Base-by-base conservation (phyloP, 2,797 vertebrate genomes). In the Oreochromis grahami region DNA sequence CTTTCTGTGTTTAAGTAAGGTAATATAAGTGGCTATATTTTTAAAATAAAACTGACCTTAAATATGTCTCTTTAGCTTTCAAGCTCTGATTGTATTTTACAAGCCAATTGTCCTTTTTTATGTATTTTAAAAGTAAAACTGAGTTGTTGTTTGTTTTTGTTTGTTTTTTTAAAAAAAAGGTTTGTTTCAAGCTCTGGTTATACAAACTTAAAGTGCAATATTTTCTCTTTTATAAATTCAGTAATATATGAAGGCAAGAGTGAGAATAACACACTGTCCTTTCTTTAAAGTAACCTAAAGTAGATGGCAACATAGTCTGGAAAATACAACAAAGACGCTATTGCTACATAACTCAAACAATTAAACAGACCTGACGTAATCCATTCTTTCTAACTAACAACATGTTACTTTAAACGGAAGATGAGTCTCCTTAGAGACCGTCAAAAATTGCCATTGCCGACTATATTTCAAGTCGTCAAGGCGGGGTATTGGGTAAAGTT, bases 381-480 rank as follows among this genome's bases (percentile, higher is more conserved):
- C 4, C 3, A 26, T 3, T 43, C 13, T 3, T n/a, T 11, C 1
- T 17, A 10, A 10, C 9, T 10, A 10, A 17, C 1, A 56, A 29
- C 1, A 15, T 1, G 1, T 32, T 17, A n/a, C 3, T n/a, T 60
- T 7, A 3, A 36, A n/a, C 2, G n/a, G 6, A 3, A 63, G 0
- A 60, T 4, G 0, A 4, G 97, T 96, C 97, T 97, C 97, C 96
- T 60, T 92, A 96, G 96, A 98, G 97, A 97, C 97, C 93, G 79
- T 96, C 98, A 98, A 98, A 98, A 98, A 97, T 97, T 98, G 97
- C 97, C 97, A 92, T 92, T 88, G 96, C 97, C 96, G 96, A 97
- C 97, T 98, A 94, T 98, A 97, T 98, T 98, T 96, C 97, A 98
- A 98, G 97, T 97, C 97, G 96, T 97, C 97, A 95, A 84, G 96